Base-by-base conservation (phyloP, 2,888 invertebrate species). In the Brachynemurus nebulosus region DNA sequence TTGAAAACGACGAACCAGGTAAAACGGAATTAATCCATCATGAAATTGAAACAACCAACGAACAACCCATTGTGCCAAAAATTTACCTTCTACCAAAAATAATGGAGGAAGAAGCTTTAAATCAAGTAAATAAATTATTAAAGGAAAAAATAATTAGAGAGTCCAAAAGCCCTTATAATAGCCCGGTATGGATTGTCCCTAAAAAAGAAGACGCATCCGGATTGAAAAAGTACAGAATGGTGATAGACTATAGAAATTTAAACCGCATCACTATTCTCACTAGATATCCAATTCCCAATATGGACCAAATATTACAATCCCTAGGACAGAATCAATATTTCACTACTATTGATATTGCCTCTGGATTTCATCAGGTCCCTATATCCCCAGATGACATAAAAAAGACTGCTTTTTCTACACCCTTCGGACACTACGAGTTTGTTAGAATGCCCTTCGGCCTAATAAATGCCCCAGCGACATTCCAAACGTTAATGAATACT, bases 331-430 rank as follows among this genome's bases (percentile, higher is more conserved):
- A 23, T 23, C 6, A 11, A 8, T 23, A 23, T 11, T 23, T 23
- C 11, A 8, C 25, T 8, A 23, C 25, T 23, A 23, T 23, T 23
- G 25, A 23, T 11, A 8, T 23, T 8, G 25, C 25, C 25, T 23
- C 25, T 8, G 25, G 25, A 11, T 23, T 23, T 23, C 25, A 23
- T 8, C 6, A 38, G 14, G 21, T 38, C n/a, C 3, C 2, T n/a
- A 20, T 49, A 6, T 38, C 33, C n/a, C n/a, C 8, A 11, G 25
- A 23, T 11, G 25, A 23, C 25, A 23, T 23, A 23, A 11, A 23
- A 11, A 23, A 23, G 11, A 23, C 25, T 23, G 25, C 25, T 23
- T 23, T 23, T 11, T 23, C 25, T 6, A 23, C 25, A 23, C 11
- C 25, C 6, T 23, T 23, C 11, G 25, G 25, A 11, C 25, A 23